Percentiles rank a stretch among this genome's conserved stretches.
These are phyloP conservation scores for Chionodraco myersi DNA, from an alignment of 2,113 vertebrate species.

Conservation along the genomic window DNA sequence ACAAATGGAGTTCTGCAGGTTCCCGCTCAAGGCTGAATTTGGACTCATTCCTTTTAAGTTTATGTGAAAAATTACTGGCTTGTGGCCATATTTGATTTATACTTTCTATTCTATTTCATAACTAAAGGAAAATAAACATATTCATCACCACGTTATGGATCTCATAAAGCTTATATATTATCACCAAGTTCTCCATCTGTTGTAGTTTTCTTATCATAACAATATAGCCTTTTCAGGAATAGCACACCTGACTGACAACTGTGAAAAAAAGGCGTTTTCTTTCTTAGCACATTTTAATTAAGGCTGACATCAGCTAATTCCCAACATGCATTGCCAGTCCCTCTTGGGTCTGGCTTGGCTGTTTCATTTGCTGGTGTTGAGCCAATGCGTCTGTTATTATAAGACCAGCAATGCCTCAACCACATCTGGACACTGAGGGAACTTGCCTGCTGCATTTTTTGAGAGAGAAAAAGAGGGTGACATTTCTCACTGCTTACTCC, in stretches of 20 bases:
- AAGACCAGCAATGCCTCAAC: conserved; percentile 34
- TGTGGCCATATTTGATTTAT: conserved; percentile 53
- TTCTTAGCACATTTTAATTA: conserved; percentile 73
- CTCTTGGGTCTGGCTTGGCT: conserved; percentile 55
- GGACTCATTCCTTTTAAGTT: conserved; percentile 56
- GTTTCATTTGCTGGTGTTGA: conserved; percentile 76
- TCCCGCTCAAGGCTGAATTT: conserved; percentile 55
- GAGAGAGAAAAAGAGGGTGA: conserved; percentile 11
- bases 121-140: conserved; percentile 26
- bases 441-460: conserved; percentile 35
- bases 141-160: conserved; percentile 18
- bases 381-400: conserved; percentile 65
- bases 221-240: conserved; percentile 9
- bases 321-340: conserved; percentile 49
- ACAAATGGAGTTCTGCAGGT: conserved; percentile 60
- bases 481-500: conserved; percentile 8
- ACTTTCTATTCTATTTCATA: conserved; percentile 38
- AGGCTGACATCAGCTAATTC: conserved; percentile 70
- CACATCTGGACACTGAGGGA: conserved; percentile 61
- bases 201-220: not conserved
- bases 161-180: too few species aligned
- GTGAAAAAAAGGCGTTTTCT: conserved; percentile 35
- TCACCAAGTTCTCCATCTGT: not conserved
- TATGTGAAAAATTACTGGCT: conserved; percentile 47
- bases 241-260: conserved; percentile 35